Evolutionary conservation across 2,113 vertebrate genomes (phyloP).

Genomic region (Antechinus flavipes): DNA sequence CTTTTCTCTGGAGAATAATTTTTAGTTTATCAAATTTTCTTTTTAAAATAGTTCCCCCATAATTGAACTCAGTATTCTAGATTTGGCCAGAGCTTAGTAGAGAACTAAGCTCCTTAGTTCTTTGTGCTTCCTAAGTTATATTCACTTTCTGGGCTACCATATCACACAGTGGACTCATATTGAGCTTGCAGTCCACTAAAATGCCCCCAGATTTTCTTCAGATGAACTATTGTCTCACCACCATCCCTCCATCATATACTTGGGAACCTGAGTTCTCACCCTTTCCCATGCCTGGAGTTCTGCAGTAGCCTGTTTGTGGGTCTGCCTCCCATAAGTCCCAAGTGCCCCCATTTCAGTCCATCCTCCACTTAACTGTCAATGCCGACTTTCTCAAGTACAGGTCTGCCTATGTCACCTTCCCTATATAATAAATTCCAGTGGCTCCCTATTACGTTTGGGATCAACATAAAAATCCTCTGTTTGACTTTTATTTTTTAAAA

Average conservation of each 20-base stretch:
- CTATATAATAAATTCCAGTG: not conserved
- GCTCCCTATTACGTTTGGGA: not conserved
- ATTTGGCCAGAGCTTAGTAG: not conserved
- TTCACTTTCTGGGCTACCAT: not conserved
- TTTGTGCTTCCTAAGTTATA: not conserved
- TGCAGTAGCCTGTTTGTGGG: not conserved
- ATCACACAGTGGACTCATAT: not conserved
- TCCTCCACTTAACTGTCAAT: not conserved
- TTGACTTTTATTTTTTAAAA: not conserved
- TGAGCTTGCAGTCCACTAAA: not conserved
- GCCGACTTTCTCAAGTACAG: not conserved
- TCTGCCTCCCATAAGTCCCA: not conserved
- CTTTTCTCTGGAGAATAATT: not conserved
- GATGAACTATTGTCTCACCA: not conserved
- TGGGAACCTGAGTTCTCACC: not conserved
- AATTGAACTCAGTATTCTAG: not conserved
- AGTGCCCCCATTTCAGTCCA: not conserved
- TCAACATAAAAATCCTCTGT: not conserved
- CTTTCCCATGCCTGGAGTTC: not conserved
- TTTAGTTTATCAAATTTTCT: not conserved
- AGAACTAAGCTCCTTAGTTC: not conserved
- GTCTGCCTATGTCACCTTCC: not conserved
- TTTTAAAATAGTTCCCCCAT: not conserved
- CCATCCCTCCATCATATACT: not conserved
- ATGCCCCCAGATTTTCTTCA: not conserved